These are phyloP conservation scores for Sakesphorus luctuosus DNA, from an alignment of 2,113 vertebrate species.

Conservation along the genomic window DNA sequence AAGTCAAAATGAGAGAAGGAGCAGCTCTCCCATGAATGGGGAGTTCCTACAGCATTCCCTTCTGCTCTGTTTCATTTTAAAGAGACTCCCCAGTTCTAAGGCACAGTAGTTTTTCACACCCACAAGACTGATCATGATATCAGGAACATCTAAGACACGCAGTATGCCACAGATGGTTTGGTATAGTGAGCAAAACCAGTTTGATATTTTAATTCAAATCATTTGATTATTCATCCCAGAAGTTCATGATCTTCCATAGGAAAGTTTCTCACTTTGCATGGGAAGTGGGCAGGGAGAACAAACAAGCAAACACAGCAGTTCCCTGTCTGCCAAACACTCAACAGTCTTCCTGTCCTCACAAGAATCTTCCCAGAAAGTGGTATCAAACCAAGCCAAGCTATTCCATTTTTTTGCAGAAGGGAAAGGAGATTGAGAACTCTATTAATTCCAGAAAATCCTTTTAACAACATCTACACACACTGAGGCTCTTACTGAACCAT, in stretches of 20 bases:
- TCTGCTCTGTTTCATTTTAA: neutral
- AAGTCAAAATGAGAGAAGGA: neutral
- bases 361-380: neutral
- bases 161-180: neutral
- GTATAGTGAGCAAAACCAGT: neutral
- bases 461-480: neutral
- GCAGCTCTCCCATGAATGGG: fast-evolving
- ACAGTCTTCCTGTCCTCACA: neutral
- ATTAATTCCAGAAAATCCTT: neutral
- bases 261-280: neutral
- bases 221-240: neutral
- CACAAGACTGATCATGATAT: neutral
- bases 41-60: neutral
- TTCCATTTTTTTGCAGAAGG: neutral
- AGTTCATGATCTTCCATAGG: neutral
- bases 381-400: neutral
- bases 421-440: neutral
- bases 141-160: neutral
- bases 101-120: neutral
- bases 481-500: neutral
- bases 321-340: neutral
- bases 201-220: neutral
- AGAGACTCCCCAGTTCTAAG: neutral
- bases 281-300: neutral
- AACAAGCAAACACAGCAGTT: neutral